Percentiles rank a stretch among this genome's conserved stretches.
phyloP scores from a whole-genome alignment of 1,140 invertebrate species.

The Hycleus phaleratus region DNA sequence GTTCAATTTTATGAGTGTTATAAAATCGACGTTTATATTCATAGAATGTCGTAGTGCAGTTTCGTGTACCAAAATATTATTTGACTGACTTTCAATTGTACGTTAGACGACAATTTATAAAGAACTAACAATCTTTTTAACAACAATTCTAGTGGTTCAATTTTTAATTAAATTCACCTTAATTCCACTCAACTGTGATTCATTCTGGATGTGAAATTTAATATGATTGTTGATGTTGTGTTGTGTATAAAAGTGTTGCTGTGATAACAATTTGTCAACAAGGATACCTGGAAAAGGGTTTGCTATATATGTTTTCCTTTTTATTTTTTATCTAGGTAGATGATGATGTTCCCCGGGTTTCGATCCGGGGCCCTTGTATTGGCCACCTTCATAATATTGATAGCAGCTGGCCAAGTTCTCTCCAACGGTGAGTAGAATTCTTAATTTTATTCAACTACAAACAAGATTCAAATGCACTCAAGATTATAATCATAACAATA shows the following conservation, averaged over 20 bases:
- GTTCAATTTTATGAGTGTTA: slow-evolving; percentile 15
- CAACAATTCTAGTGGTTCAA: too few species aligned
- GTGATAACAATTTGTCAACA: slow-evolving; percentile 18
- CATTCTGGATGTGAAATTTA: background rate
- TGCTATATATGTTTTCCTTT: slow-evolving; percentile 25
- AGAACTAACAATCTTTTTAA: too few species aligned
- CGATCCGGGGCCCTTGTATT: slow-evolving; percentile 22
- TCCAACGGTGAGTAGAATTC: slow-evolving; percentile 32
- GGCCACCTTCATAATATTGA: slow-evolving; percentile 29
- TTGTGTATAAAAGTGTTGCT: slow-evolving; percentile 20
- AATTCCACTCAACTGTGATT: slow-evolving; percentile 7
- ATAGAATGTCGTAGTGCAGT: slow-evolving; percentile 15
- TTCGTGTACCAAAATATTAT: slow-evolving; percentile 2
- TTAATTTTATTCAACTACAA: background rate
- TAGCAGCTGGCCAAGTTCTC: slow-evolving; percentile 30
- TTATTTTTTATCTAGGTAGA: slow-evolving; percentile 27
- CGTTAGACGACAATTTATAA: background rate
- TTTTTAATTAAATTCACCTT: too few species aligned
- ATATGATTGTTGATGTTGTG: too few species aligned
- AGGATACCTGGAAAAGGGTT: slow-evolving; percentile 22
- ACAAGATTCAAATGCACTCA: slow-evolving; percentile 8
- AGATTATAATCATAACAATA: background rate
- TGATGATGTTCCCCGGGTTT: slow-evolving; percentile 26
- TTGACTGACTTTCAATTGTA: slow-evolving; percentile 7
- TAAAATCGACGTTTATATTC: slow-evolving; percentile 15